These are phyloP conservation scores for Caenorhabditis angaria DNA, from an alignment of 2,888 invertebrate genomes.

Conservation along the genomic window DNA sequence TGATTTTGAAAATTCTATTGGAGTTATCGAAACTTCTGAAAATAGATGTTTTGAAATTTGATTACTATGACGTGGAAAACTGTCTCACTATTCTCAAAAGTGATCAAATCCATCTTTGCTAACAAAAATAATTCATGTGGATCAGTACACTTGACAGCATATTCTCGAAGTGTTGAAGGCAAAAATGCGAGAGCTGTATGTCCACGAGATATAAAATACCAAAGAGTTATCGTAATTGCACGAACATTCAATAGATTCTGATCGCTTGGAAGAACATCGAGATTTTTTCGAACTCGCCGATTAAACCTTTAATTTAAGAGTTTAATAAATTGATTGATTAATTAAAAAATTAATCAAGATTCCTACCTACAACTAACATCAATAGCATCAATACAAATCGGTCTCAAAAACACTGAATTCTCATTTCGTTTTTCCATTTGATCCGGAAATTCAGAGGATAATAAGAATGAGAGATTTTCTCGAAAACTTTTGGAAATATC, in stretches of 20 bases:
- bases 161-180: slow-evolving; percentile 24
- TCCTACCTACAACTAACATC: background rate
- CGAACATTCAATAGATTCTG: background rate
- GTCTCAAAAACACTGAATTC: background rate
- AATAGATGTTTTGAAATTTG: background rate
- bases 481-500: background rate
- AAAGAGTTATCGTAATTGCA: background rate
- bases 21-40: background rate
- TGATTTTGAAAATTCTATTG: slow-evolving; percentile 21
- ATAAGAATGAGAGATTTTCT: background rate
- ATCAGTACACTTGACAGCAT: slow-evolving; percentile 34
- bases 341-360: no score
- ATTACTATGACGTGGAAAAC: background rate
- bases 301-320: background rate
- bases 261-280: background rate
- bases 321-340: no score
- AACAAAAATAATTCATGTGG: slow-evolving; percentile 30
- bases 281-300: background rate
- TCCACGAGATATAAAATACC: background rate
- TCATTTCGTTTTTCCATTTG: background rate
- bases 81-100: slow-evolving; percentile 18
- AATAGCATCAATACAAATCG: background rate
- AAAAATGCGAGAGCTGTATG: slow-evolving; percentile 20
- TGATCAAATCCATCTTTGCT: slow-evolving; percentile 24
- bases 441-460: background rate